Base-by-base conservation (phyloP, 2,113 vertebrate species). In the Epinephelus lanceolatus region DNA sequence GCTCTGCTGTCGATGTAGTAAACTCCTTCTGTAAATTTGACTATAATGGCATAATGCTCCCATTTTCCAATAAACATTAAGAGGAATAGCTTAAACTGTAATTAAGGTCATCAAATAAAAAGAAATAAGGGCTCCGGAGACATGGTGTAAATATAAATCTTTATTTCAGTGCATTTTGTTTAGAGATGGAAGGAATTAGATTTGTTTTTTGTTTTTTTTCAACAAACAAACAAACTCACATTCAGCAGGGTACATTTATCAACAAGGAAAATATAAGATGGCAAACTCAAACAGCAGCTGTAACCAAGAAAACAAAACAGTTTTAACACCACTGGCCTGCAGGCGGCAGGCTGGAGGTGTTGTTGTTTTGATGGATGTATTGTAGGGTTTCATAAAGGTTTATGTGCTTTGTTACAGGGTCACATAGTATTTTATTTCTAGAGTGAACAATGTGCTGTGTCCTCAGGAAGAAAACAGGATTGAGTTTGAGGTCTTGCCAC, bases 331-430 rank as follows among this genome's bases (percentile, higher is more conserved):
- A 5, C 7, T 14, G 14, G 47, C 60, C 85, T 80, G 66, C 53
- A 83, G 80, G 66, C 23, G 60, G 67, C 75, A 75, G 72, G 12
- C 27, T 45, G 66, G 62, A 57, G 59, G 33, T 71, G 57, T 40
- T 69, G 37, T 63, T 59, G 61, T 67, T 84, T 83, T 88, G 57
- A 87, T 89, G 71, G 23, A 71, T 52, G 25, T 27, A n/a, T 47
- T 40, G 53, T 47, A 61, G 19, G 61, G 21, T 69, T 76, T 67
- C 27, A 59, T 65, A 63, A 71, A 74, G 68, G 66, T 81, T 85
- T 80, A 82, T 79, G 76, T 37, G 40, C 23, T 65, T 84, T 40
- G 59, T 88, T 87, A 78, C 68, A 59, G 37, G 55, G 8, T 40
- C 30, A 47, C 68, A 55, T 21, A 17, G 33, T 61, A 52, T 62